Evolutionary conservation across 2,888 invertebrate species (phyloP).

Genomic region (Ptilodon capucinus): DNA sequence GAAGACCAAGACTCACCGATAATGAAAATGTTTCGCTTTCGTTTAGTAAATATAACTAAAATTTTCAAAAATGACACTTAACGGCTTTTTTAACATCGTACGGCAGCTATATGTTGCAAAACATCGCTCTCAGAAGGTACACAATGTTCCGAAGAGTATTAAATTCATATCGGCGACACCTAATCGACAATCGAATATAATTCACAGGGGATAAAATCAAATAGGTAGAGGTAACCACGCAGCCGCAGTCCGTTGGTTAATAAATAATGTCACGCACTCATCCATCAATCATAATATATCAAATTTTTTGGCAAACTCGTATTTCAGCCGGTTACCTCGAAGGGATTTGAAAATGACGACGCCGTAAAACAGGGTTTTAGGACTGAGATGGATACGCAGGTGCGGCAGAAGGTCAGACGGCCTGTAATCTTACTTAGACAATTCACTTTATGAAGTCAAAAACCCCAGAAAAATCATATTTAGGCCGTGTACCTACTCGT

Average conservation of each 20-base stretch:
- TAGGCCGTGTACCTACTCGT: too few species aligned
- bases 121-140: neutral
- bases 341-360: slow-evolving; percentile 48
- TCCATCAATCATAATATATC: slow-evolving; percentile 55
- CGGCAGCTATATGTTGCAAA: too few species aligned
- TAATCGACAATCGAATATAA: slow-evolving; percentile 24
- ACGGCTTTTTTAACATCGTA: too few species aligned
- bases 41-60: too few species aligned
- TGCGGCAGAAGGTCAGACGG: slow-evolving; percentile 17
- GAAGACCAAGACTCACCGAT: too few species aligned
- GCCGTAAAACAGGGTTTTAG: slow-evolving; percentile 40
- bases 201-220: slow-evolving; percentile 36
- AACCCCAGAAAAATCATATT: neutral
- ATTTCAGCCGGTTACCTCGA: slow-evolving; percentile 41
- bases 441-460: neutral
- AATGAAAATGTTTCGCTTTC: too few species aligned
- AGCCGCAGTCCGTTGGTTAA: slow-evolving; percentile 28
- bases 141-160: neutral
- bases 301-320: slow-evolving; percentile 47
- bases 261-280: slow-evolving; percentile 42
- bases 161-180: neutral
- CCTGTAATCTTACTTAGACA: slow-evolving; percentile 13
- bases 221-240: slow-evolving; percentile 22
- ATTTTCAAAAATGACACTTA: too few species aligned
- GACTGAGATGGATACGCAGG: slow-evolving; percentile 27